Base-by-base conservation (phyloP, 2,888 invertebrate genomes). In the Aradus depressus region DNA sequence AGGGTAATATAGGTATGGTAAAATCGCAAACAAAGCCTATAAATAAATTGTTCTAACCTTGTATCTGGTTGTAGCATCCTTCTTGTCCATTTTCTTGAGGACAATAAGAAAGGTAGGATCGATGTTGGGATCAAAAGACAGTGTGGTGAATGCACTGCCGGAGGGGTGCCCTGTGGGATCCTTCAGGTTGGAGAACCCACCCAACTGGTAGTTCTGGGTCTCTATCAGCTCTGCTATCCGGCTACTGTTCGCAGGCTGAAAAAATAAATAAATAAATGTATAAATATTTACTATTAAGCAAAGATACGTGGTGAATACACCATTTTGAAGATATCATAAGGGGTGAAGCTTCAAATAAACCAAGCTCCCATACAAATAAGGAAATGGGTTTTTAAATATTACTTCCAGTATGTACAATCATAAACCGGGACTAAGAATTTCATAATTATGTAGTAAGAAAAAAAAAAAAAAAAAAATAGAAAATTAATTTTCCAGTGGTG, bases 211-310 rank as follows among this genome's bases (percentile, higher is more conserved):
- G 18, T 72, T 52, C 14, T 56, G 51, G 69, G 35, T 47, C 10
- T 76, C 79, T 32, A 92, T 71, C 16, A 89, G 71, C 64, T 89
- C 86, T 0, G 92, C 92, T 66, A 88, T 89, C 45, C 91, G 79
- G 12, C 88, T 84, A 66, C 91, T 91, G 65, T 81, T 91, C 18
- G 92, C 89, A 2, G 92, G 91, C 91, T 93, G 65, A 10, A 74
- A n/a, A n/a, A 23, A 31, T 34, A 45, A 32, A 51, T 23, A 55
- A 44, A 47, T 44, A 49, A 45, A 50, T 44, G 37, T 39, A 21
- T 38, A 12, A 34, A 26, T 44, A 41, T 31, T 42, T 25, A 53
- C 26, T 19, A 37, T 23, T 25, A 45, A n/a, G 18, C 41, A n/a
- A 31, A 47, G 16, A 19, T 21, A 8, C 3, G 26, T 14, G 21